A percentile compares a stretch with the other conserved stretches of the same genome.
Evolutionary conservation across 2,797 vertebrate genomes (phyloP).

Genomic region (Numenius phaeopus): DNA sequence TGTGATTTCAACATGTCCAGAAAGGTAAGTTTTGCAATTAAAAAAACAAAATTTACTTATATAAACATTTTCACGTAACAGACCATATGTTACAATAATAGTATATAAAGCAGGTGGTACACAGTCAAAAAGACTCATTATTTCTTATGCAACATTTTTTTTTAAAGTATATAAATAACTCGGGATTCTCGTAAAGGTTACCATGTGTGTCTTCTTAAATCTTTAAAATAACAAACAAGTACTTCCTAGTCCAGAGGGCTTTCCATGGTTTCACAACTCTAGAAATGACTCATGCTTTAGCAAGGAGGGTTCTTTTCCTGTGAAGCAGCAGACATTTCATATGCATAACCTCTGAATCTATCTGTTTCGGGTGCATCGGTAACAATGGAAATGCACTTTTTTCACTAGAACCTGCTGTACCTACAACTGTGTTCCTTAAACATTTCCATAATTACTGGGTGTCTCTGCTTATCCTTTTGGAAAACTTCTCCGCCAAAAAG

Average conservation of each 20-base stretch:
- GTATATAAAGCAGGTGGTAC: neutral
- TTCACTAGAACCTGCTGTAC: neutral
- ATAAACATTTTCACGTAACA: neutral
- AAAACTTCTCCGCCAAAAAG: neutral
- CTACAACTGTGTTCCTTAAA: neutral
- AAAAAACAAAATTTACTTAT: neutral
- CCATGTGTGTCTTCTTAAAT: neutral
- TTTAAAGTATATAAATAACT: constrained; percentile 10
- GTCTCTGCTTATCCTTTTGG: neutral
- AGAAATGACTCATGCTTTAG: constrained; percentile 26
- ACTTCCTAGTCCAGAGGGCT: constrained; percentile 32
- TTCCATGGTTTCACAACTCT: constrained; percentile 20
- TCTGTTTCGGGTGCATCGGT: neutral
- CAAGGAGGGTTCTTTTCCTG: neutral
- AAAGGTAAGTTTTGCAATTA: constrained; percentile 17
- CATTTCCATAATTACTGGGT: neutral
- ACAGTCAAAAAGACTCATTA: neutral
- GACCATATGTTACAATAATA: constrained; percentile 8
- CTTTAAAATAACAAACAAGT: constrained; percentile 6
- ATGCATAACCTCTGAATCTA: neutral
- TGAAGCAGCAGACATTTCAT: neutral
- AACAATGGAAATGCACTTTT: neutral
- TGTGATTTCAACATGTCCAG: neutral
- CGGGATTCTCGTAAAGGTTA: constrained; percentile 32
- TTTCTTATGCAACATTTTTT: constrained; percentile 23